A percentile compares a stretch with the other conserved stretches of the same genome.
phyloP scores from a whole-genome alignment of 2,797 vertebrate genomes.

The Eulemur coronatus region DNA sequence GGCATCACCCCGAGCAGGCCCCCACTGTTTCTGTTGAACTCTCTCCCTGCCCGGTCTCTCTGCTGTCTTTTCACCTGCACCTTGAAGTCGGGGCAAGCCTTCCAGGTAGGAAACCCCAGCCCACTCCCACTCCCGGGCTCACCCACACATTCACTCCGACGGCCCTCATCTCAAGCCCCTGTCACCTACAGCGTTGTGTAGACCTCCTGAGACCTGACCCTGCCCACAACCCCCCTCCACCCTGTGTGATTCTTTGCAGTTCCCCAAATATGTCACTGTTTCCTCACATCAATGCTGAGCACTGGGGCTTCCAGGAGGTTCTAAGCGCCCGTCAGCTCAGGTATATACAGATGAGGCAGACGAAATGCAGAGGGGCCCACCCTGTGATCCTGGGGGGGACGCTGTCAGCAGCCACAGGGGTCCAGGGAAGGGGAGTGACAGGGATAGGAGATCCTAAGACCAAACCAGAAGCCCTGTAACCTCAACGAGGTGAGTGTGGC shows the following conservation, averaged over 20 bases:
- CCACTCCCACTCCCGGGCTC: no score
- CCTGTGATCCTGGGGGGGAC: fast-evolving
- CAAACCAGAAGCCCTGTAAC: neutral
- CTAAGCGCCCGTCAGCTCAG: no score
- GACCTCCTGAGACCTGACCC: neutral
- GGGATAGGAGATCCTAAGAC: neutral
- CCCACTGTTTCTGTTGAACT: neutral
- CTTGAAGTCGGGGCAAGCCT: neutral
- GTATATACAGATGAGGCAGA: neutral
- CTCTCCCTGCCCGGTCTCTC: neutral
- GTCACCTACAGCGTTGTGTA: neutral
- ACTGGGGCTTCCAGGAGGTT: neutral
- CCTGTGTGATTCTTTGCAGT: neutral
- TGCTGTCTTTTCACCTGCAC: neutral
- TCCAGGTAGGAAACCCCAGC: neutral
- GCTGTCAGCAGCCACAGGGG: neutral
- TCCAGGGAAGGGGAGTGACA: neutral
- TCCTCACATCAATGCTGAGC: neutral
- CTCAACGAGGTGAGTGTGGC: neutral
- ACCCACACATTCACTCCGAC: neutral
- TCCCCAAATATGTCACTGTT: neutral
- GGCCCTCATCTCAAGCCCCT: neutral
- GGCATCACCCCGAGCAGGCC: neutral
- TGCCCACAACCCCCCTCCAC: no score
- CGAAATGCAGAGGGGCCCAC: no score